Conservation (phyloP, 2,888 invertebrate species). For the Pheosia tremula region DNA sequence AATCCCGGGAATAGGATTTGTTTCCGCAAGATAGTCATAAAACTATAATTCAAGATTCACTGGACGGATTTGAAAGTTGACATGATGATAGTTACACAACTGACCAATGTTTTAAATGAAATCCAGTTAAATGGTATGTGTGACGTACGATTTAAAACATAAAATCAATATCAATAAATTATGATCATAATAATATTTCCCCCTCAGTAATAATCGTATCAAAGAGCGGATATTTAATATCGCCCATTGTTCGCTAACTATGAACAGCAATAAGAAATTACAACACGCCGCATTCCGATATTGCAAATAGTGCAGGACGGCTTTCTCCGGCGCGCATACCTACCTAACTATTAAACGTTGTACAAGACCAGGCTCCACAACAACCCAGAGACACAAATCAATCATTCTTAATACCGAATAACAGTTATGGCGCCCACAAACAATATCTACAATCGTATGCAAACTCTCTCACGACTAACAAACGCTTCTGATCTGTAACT, state of each 20-base stretch:
- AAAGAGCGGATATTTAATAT: neutral
- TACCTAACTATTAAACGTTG: conserved; percentile 25
- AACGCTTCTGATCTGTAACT: neutral
- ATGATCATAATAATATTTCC: neutral
- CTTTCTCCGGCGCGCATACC: conserved; percentile 39
- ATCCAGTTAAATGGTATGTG: too few species aligned
- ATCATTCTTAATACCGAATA: conserved; percentile 42
- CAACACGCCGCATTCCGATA: conserved; percentile 8
- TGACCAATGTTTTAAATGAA: too few species aligned
- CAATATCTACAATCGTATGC: conserved; percentile 20
- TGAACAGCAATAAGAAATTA: conserved; percentile 2
- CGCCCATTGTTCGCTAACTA: neutral
- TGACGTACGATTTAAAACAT: too few species aligned
- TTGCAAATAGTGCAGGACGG: conserved; percentile 20
- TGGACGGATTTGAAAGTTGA: too few species aligned
- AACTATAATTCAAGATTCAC: too few species aligned
- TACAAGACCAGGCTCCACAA: conserved; percentile 24
- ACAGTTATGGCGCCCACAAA: conserved; percentile 40
- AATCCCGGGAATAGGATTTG: too few species aligned
- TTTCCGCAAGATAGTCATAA: too few species aligned
- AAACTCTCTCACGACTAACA: conserved; percentile 25
- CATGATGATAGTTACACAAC: too few species aligned
- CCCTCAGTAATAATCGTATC: neutral
- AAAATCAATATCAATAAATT: neutral
- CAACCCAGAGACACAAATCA: conserved; percentile 37